Evolutionary conservation across 2,113 vertebrate species (phyloP).

Genomic region (Perca fluviatilis): DNA sequence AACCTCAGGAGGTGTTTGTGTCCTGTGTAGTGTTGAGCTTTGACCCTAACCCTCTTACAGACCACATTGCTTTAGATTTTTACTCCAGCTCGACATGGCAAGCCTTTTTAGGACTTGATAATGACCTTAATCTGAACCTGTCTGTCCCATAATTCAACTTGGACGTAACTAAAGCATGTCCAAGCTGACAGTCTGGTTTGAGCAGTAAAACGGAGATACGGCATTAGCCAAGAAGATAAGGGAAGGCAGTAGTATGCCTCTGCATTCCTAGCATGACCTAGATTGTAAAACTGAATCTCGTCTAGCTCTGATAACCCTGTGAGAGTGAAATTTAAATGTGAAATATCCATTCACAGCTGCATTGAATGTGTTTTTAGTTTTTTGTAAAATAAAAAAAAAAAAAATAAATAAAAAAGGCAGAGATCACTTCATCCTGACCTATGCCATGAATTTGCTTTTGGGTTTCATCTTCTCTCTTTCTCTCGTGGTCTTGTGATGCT

Average conservation of each 20-base stretch:
- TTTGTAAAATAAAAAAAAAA: not conserved
- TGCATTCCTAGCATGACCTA: conserved; percentile 56
- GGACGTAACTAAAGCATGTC: conserved; percentile 33
- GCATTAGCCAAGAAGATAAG: conserved; percentile 43
- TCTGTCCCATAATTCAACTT: conserved; percentile 20
- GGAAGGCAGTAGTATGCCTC: conserved; percentile 10
- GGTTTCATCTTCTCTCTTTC: conserved; percentile 8
- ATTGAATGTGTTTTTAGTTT: conserved; percentile 4
- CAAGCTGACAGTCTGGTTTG: not conserved
- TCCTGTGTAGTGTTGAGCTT: not conserved
- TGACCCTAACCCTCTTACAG: not conserved
- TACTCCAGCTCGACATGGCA: not conserved
- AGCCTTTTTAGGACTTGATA: conserved; percentile 31
- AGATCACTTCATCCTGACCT: conserved; percentile 10
- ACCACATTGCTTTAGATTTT: conserved; percentile 3
- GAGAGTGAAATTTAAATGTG: conserved; percentile 30
- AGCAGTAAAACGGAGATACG: conserved; percentile 16
- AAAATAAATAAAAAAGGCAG: not conserved
- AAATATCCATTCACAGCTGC: conserved; percentile 27
- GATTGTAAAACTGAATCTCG: conserved; percentile 59
- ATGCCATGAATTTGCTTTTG: conserved; percentile 13
- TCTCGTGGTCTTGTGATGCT: conserved; percentile 25
- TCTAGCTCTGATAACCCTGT: conserved; percentile 30
- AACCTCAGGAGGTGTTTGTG: conserved; percentile 1
- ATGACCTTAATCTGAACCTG: conserved; percentile 52